A percentile compares a stretch with the other conserved stretches of the same genome.
Conservation (phyloP, 2,113 vertebrate genomes). For the Lasiurus borealis region DNA sequence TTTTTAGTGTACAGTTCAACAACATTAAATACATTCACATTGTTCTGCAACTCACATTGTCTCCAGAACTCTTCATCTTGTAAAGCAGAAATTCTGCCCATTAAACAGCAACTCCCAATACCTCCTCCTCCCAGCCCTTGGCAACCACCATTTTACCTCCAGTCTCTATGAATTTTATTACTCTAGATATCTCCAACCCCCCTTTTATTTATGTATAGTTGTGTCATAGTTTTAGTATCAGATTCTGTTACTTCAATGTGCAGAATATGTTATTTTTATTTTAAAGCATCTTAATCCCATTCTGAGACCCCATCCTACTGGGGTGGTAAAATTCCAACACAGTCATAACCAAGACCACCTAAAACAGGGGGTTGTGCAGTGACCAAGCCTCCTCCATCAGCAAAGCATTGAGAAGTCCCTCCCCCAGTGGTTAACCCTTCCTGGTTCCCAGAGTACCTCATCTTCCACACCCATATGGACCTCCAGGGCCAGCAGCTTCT, state of each 20-base stretch:
- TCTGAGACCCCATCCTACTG: neutral
- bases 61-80: neutral
- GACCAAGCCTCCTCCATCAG: neutral
- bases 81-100: neutral
- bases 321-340: neutral
- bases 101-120: neutral
- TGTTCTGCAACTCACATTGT: too few species aligned
- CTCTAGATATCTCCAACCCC: neutral
- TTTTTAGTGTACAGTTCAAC: neutral
- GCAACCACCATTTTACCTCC: neutral
- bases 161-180: neutral
- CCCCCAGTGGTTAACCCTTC: neutral
- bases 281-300: neutral
- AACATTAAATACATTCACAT: neutral
- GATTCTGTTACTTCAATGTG: neutral
- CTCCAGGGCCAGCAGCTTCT: neutral
- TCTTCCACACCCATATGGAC: neutral
- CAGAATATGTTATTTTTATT: neutral
- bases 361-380: neutral
- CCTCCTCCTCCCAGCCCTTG: neutral
- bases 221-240: neutral
- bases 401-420: neutral
- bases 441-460: too few species aligned
- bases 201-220: neutral
- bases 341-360: neutral